Base-by-base conservation (phyloP, 2,888 invertebrate species). In the Drosophila neonasuta region DNA sequence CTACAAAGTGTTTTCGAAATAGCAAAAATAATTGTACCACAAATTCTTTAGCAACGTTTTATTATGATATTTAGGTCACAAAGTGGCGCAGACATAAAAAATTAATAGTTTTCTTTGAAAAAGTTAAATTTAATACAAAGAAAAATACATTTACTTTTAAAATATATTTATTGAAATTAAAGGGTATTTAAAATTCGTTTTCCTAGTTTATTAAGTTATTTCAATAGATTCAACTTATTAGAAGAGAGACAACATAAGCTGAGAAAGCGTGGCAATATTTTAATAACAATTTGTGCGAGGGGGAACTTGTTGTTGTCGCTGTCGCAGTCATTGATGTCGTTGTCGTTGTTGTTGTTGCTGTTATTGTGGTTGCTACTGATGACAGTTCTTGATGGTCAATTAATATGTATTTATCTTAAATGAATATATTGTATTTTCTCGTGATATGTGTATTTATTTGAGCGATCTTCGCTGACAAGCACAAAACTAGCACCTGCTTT, bases 261-360 rank as follows among this genome's bases (percentile, higher is more conserved):
- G 71, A 59, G 63, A 74, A 77, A 86, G 84, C 78, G 88, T 83
- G 88, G 79, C 82, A 75, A 86, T 61, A 75, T 88, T 73, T 75
- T 72, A 80, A 80, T 79, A 86, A 79, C 77, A 77, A 71, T 80
- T 80, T 83, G 80, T 83, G 80, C 80, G 83, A 67, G 54, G 54
- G 17, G 74, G 65, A 70, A 71, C 71, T 52, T 74, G 68, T 52
- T 56, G 57, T 58, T 63, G 50, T 44, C 29, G 58, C 17, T 54
- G 57, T 51, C 56, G 41, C 61, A 64, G 64, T 70, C 51, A 48
- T 64, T 51, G 61, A 52, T 68, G 69, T 13, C 39, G 39, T 48
- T 68, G 46, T 69, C 30, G 15, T 52, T 46, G 51, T 46, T 56
- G 67, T 60, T n/a, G n/a, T n/a, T n/a, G n/a, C n/a, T n/a, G n/a